Evolutionary conservation across 2,797 vertebrate species (phyloP).

Genomic region (Decapterus maruadsi): DNA sequence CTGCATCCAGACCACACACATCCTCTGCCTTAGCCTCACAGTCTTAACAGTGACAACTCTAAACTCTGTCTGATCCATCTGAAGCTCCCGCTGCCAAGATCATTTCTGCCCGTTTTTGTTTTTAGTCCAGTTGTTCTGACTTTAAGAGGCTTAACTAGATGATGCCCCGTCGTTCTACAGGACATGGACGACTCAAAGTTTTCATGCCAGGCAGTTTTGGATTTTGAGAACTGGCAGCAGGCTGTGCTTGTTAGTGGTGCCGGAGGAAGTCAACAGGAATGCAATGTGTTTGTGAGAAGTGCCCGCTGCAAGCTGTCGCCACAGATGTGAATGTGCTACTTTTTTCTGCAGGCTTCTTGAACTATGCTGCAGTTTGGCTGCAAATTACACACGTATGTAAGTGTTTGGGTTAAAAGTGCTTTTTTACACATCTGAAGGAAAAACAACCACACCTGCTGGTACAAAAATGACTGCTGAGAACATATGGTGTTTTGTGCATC

Average conservation of each 20-base stretch:
- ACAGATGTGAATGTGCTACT: constrained; percentile 16
- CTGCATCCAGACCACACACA: no score
- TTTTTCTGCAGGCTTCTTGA: constrained; percentile 12
- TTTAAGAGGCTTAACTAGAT: constrained; percentile 24
- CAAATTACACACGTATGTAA: constrained; percentile 4
- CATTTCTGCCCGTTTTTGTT: neutral
- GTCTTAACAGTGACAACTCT: no score
- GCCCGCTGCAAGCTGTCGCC: constrained; percentile 21
- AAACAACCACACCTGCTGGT: constrained; percentile 4
- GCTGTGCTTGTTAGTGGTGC: constrained; percentile 18
- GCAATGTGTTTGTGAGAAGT: constrained; percentile 3
- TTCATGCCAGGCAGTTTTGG: constrained; percentile 1
- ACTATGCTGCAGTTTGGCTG: constrained; percentile 1
- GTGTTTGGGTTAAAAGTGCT: constrained; percentile 1
- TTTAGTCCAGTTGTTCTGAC: neutral
- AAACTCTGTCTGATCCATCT: constrained; percentile 34
- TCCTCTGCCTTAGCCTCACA: neutral
- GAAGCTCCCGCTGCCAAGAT: neutral
- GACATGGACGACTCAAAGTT: constrained; percentile 5
- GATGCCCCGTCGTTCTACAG: constrained; percentile 21
- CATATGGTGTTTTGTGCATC: constrained; percentile 6
- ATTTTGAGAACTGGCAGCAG: constrained; percentile 14
- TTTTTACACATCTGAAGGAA: neutral
- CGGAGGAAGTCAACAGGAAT: constrained; percentile 16
- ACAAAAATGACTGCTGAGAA: neutral